Evolutionary conservation across 2,113 vertebrate genomes (phyloP).

Genomic region (Solea solea): DNA sequence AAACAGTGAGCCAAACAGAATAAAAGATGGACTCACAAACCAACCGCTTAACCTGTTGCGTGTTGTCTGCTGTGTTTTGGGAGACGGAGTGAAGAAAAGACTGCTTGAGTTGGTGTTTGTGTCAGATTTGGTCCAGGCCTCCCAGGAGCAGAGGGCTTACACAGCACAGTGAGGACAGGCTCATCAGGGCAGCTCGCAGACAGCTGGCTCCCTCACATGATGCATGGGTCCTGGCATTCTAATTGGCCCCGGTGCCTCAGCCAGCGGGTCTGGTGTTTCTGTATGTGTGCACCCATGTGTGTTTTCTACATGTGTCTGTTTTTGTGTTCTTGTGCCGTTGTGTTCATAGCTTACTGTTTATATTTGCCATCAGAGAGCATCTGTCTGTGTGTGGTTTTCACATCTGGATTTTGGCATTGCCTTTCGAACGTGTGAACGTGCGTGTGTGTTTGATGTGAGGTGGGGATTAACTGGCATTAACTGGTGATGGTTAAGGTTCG

Average conservation of each 20-base stretch:
- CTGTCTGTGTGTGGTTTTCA: background rate
- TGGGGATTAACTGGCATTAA: too few species aligned
- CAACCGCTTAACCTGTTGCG: constrained; percentile 55
- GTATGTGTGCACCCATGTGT: constrained; percentile 42
- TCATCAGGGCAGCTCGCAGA: constrained; percentile 69
- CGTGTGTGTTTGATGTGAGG: background rate
- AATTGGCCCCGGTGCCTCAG: constrained; percentile 72
- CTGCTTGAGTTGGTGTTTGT: constrained; percentile 28
- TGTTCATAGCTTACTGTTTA: constrained; percentile 5
- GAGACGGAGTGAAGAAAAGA: constrained; percentile 6
- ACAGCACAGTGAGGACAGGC: constrained; percentile 54
- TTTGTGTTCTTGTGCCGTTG: constrained; percentile 9
- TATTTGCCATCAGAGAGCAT: constrained; percentile 21
- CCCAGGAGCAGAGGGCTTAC: constrained; percentile 56
- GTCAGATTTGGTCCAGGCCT: constrained; percentile 59
- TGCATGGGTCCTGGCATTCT: constrained; percentile 71
- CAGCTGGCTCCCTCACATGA: constrained; percentile 73
- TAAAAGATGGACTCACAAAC: constrained; percentile 4
- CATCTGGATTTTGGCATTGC: constrained; percentile 32
- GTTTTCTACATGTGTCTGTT: constrained; percentile 26
- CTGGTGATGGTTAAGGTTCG: too few species aligned
- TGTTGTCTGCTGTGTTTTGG: constrained; percentile 13
- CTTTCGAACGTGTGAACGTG: constrained; percentile 12
- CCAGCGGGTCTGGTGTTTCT: constrained; percentile 49
- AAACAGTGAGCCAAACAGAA: constrained; percentile 14